phyloP scores from a whole-genome alignment of 2,888 invertebrate species.

The Epinotia demarniana region DNA sequence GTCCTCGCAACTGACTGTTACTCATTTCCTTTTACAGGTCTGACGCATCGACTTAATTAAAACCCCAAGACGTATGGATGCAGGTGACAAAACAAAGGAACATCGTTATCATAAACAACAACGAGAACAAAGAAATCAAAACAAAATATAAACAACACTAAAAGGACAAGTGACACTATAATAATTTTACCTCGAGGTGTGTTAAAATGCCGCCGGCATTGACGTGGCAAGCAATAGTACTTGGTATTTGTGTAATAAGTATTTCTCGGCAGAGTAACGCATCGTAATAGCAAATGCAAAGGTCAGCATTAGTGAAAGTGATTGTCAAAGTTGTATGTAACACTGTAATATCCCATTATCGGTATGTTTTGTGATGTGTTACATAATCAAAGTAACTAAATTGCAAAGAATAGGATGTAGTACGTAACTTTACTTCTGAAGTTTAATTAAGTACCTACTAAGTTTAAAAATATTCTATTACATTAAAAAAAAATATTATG shows the following conservation, averaged over 20 bases:
- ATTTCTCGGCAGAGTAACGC: constrained; percentile 21
- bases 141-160: constrained; percentile 50
- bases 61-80: constrained; percentile 48
- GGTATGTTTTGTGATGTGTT: not conserved
- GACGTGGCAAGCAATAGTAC: constrained; percentile 26
- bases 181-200: constrained; percentile 52
- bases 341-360: not conserved
- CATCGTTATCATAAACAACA: constrained; percentile 45
- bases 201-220: constrained; percentile 60
- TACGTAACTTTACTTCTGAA: no score
- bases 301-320: no score
- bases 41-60: constrained; percentile 45
- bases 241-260: constrained; percentile 27
- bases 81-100: constrained; percentile 55
- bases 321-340: no score
- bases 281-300: not conserved
- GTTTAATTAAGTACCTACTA: no score
- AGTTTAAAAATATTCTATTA: no score
- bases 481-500: no score
- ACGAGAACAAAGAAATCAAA: constrained; percentile 49
- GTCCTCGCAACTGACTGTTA: constrained; percentile 20
- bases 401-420: no score
- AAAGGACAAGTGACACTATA: constrained; percentile 50
- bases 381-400: not conserved
- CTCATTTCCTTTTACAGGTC: constrained; percentile 37